phyloP scores from a whole-genome alignment of 2,888 invertebrate genomes.

The Xylocampa areola region DNA sequence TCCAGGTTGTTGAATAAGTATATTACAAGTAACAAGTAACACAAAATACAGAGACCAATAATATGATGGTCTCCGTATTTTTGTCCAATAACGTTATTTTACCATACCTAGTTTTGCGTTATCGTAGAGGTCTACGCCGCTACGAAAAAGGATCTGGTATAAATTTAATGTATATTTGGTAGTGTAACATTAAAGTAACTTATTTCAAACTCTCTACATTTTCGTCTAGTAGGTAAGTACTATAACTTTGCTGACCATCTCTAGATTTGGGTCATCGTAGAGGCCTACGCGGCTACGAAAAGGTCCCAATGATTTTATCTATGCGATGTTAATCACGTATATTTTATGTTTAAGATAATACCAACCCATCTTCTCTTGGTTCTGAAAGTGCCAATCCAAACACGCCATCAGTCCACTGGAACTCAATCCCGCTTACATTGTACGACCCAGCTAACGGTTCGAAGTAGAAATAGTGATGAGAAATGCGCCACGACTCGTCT shows the following conservation, averaged over 20 bases:
- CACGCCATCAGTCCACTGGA: constrained; percentile 96
- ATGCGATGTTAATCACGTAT: background rate
- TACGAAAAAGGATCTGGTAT: too few relatives aligned
- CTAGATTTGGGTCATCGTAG: constrained; percentile 6
- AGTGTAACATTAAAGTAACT: too few relatives aligned
- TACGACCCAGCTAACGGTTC: constrained; percentile 94
- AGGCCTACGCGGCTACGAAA: constrained; percentile 1
- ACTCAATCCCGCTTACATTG: constrained; percentile 93
- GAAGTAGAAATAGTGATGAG: constrained; percentile 95
- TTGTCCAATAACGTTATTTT: too few relatives aligned
- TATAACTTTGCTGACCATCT: too few relatives aligned
- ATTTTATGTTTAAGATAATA: background rate
- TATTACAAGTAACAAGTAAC: too few relatives aligned
- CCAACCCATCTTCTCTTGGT: constrained; percentile 88
- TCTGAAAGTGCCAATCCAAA: constrained; percentile 93
- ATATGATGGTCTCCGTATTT: too few relatives aligned
- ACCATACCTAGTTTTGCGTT: background rate
- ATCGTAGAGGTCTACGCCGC: constrained; percentile 8
- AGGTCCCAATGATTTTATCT: too few relatives aligned
- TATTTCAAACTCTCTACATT: too few relatives aligned
- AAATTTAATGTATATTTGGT: too few relatives aligned
- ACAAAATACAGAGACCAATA: too few relatives aligned
- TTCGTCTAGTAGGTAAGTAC: too few relatives aligned
- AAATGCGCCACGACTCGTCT: constrained; percentile 94
- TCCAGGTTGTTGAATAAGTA: too few relatives aligned